Evolutionary conservation across 2,113 vertebrate species (phyloP).

Genomic region (Psilopogon haemacephalus): DNA sequence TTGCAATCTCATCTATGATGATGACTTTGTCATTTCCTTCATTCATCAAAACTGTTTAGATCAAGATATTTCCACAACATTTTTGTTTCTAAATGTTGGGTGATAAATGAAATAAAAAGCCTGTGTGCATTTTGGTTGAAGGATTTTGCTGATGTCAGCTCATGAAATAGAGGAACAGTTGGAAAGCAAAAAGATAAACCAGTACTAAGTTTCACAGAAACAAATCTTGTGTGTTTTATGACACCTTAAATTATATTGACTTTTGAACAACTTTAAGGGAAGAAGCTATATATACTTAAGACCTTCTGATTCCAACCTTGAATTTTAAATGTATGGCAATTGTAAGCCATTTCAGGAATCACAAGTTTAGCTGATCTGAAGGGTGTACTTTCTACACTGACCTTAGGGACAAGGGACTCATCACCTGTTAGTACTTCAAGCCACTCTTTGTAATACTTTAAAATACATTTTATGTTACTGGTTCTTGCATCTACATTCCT

Average conservation of each 20-base stretch:
- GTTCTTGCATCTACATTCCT: background rate
- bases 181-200: background rate
- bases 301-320: background rate
- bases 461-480: background rate
- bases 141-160: constrained; percentile 24
- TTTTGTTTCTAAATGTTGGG: constrained; percentile 22
- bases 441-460: background rate
- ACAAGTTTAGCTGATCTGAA: background rate
- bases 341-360: background rate
- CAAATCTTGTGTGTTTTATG: background rate
- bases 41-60: background rate
- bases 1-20: constrained; percentile 19
- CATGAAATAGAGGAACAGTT: background rate
- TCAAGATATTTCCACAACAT: constrained; percentile 13
- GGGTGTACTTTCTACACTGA: background rate
- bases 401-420: background rate
- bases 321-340: background rate
- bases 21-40: constrained; percentile 30
- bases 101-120: constrained; percentile 51
- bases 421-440: background rate
- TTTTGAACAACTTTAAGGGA: background rate
- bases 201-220: background rate
- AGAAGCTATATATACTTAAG: background rate
- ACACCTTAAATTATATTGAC: background rate
- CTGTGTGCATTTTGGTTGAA: constrained; percentile 15